Evolutionary conservation across 2,113 vertebrate genomes (phyloP), one percentile per base, ranked within the genome.

Genomic region (Agapornis roseicollis): DNA sequence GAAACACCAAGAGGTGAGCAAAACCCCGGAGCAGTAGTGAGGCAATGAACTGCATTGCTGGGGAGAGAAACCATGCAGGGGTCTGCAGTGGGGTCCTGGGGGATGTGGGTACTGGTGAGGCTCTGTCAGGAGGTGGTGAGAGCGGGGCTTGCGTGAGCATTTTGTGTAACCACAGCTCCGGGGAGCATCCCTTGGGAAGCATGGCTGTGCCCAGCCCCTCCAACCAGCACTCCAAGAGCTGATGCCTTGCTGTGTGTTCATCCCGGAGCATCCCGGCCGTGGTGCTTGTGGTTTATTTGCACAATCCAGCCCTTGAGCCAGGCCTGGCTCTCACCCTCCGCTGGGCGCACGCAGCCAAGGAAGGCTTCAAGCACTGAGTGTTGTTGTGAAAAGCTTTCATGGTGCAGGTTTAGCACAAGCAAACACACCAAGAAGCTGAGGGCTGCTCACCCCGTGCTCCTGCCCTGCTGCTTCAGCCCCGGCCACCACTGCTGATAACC

Each of bases 311-410:
- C 77, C 27, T 4, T 18, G 27, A 72, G 86, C 91, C 65, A 69
- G 82, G 35, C 71, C 93, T 27, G 73, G 66, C 76, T 89, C 44
- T 69, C 9, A 1, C 80, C 74, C 52, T 76, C 68, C 7, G 42
- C 88, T 42, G 37, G 63, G 46, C 3, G 9, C 22, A 2, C 4
- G 7, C 85, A 16, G 92, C 85, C 89, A 47, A 49, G 87, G 90
- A 42, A 50, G 88, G 87, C 94, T 95, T 63, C 86, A 72, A 33
- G 85, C 3, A 3, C 85, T 93, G 92, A 96, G 90, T 94, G 95
- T 78, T 97, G 95, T 60, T 97, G 93, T 97, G 92, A 94, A 61
- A 94, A 92, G 94, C 42, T 69, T 92, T 92, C 90, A 42, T 58
- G 89, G 89, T 27, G 35, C 85, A 70, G 83, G 89, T 94, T 97